Evolutionary conservation across 2,797 vertebrate species (phyloP).

Genomic region (Carapus acus): DNA sequence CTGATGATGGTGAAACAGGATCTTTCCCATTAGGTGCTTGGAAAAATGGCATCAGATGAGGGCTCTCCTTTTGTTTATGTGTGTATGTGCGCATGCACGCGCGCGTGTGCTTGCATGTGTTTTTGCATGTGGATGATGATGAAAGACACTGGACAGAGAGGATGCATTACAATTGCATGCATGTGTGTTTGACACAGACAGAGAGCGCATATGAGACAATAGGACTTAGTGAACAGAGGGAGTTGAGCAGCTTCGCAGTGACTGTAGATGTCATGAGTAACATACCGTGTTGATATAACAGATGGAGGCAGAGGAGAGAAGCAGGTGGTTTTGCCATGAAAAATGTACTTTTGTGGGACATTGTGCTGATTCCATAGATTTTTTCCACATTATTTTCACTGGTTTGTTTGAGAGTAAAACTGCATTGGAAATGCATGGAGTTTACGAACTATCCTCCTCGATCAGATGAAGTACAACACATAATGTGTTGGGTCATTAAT

Average conservation of each 20-base stretch:
- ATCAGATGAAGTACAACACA: conserved; percentile 6
- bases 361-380: conserved; percentile 33
- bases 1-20: conserved; percentile 53
- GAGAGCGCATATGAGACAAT: conserved; percentile 5
- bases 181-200: conserved; percentile 18
- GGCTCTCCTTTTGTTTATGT: conserved; percentile 16
- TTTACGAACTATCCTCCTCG: conserved; percentile 1
- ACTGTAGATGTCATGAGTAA: conserved; percentile 48
- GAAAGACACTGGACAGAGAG: conserved; percentile 26
- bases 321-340: conserved; percentile 56
- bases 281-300: conserved; percentile 25
- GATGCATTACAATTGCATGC: conserved; percentile 25
- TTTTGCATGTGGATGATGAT: conserved; percentile 8
- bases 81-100: conserved; percentile 10
- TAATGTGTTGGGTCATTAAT: conserved; percentile 16
- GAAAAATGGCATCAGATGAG: conserved; percentile 47
- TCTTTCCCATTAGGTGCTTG: conserved; percentile 52
- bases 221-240: conserved; percentile 20
- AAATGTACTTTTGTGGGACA: conserved; percentile 31
- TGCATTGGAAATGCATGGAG: conserved; percentile 26
- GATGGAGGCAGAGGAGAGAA: conserved; percentile 23
- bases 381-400: conserved; percentile 26
- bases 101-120: conserved; percentile 6
- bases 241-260: conserved; percentile 4
- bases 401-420: not conserved